Evolutionary conservation across 92 coral and sea anemone genomes (phyloP).

Genomic region (Heliopora coerulea): DNA sequence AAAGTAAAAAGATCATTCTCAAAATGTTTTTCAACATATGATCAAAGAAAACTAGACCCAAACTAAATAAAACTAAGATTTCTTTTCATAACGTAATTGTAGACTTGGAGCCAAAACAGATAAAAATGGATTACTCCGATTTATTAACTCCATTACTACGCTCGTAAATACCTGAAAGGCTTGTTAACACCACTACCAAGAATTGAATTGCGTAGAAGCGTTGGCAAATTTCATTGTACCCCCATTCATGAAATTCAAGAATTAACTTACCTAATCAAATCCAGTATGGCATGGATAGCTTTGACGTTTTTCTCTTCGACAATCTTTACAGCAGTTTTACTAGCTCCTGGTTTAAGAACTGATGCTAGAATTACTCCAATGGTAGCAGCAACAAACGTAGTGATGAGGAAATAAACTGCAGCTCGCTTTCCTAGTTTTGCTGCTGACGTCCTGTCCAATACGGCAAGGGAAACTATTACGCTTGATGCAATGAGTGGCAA

Average conservation of each 20-base stretch:
- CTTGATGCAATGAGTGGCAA: constrained; percentile 84
- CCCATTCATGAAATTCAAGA: not conserved
- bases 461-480: constrained; percentile 67
- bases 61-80: no score
- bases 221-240: no score
- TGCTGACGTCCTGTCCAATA: constrained; percentile 69
- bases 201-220: no score
- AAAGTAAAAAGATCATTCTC: no score
- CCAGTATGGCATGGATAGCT: constrained; percentile 73
- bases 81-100: no score
- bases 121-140: no score
- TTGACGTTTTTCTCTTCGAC: constrained; percentile 45
- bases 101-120: no score
- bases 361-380: constrained; percentile 74
- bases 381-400: constrained; percentile 67
- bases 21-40: no score
- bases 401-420: constrained; percentile 57
- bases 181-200: no score
- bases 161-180: no score
- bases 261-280: constrained; percentile 64
- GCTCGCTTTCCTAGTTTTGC: constrained; percentile 80
- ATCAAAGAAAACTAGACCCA: no score
- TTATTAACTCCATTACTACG: no score
- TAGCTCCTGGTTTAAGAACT: constrained; percentile 70
- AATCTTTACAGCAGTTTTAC: constrained; percentile 35